Evolutionary conservation across 2,888 invertebrate species (phyloP).

Genomic region (Tiliacea citrago): DNA sequence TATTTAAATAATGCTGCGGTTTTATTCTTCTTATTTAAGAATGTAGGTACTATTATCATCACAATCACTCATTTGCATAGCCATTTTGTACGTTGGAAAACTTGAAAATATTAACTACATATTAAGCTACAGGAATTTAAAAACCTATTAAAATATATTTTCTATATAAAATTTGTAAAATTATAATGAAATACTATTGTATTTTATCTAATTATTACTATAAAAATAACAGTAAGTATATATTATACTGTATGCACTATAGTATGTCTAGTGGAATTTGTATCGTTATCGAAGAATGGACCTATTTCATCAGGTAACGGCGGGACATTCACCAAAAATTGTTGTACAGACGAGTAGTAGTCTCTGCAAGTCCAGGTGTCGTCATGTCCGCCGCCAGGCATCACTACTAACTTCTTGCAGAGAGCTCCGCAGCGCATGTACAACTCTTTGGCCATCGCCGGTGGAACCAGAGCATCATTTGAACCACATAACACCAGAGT

Average conservation of each 20-base stretch:
- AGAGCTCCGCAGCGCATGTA: conserved; percentile 94
- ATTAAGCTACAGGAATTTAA: conserved; percentile 54
- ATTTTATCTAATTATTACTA: conserved; percentile 35
- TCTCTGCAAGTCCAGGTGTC: conserved; percentile 98
- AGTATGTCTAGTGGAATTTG: conserved; percentile 69
- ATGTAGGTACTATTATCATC: conserved; percentile 19
- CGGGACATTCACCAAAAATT: conserved; percentile 86
- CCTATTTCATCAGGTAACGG: conserved; percentile 76
- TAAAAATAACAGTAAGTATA: conserved; percentile 32
- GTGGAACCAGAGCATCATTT: conserved; percentile 96
- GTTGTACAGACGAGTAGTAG: conserved; percentile 92
- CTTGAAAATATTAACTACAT: conserved; percentile 35
- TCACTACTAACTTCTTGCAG: conserved; percentile 94
- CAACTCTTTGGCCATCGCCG: conserved; percentile 96
- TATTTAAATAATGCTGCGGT: conserved; percentile 7
- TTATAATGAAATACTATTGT: conserved; percentile 53
- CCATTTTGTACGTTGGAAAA: conserved; percentile 61
- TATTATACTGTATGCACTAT: conserved; percentile 79
- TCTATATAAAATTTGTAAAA: conserved; percentile 64
- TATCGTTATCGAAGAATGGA: conserved; percentile 76
- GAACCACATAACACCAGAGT: conserved; percentile 97
- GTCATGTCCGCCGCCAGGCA: conserved; percentile 97
- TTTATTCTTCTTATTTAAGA: not conserved
- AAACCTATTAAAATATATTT: conserved; percentile 64
- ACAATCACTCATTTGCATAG: conserved; percentile 41